Base-by-base conservation (phyloP, 2,797 vertebrate genomes). In the Darevskia nairensis region DNA sequence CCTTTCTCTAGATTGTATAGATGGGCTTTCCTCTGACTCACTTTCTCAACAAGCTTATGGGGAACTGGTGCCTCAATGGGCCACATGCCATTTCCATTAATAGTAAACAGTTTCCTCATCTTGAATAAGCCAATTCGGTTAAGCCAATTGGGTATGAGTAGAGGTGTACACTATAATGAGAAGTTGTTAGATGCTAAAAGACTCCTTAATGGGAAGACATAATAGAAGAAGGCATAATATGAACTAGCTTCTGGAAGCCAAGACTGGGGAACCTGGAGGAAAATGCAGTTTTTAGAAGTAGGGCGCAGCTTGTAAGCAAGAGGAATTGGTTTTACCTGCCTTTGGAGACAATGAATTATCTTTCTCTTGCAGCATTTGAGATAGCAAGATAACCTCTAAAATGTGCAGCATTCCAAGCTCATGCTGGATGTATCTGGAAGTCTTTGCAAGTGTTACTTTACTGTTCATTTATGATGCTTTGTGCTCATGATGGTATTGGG, bases 191-290 rank as follows among this genome's bases (percentile, higher is more conserved):
- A 50, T 75, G 84, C 44, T 89, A 85, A 89, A 89, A 59, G 25
- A 15, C 19, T 84, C 55, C 76, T 85, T 89, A 80, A 85, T 89
- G 77, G 86, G 82, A 89, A 39, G 77, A 75, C 82, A 75, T 85
- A 89, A 85, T 78, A 89, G 82, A 80, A 89, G 55, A 74, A 74
- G 59, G 39, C 41, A 66, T 66, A 87, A 87, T 87, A 89, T 74
- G 76, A 80, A 85, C 71, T 74, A 80, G 23, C 8, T 64, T 55
- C 76, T 75, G 55, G 69, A 55, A 66, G 68, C 71, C 35, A 74
- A 84, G 80, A 88, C 4, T 78, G 32, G n/a, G 35, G 27, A n/a
- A 15, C 11, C 39, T 25, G 25, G 8, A 29, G 8, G 10, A 23
- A 17, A 3, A 25, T 39, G 25, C 11, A 74, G 44, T 55, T 55